Base-by-base conservation (phyloP, 30 jellyfish, hydroid and myxozoan genomes). In the Rhopilema esculentum region DNA sequence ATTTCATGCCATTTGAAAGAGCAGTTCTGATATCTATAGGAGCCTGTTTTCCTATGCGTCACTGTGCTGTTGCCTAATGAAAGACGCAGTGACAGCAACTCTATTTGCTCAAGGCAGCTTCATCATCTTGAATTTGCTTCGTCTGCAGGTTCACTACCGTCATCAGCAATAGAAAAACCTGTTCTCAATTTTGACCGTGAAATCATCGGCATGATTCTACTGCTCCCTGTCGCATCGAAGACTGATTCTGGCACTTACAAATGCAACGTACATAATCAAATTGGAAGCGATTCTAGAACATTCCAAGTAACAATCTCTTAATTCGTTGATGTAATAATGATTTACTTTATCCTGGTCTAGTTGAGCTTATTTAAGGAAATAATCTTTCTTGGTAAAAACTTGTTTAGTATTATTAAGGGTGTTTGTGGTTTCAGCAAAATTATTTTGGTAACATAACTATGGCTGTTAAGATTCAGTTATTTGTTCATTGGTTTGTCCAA, bases 231-330 rank as follows among this genome's bases (percentile, higher is more conserved):
- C 17, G 88, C 84, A 8, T 29, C 84, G 1, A 26, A 84, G 15
- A 26, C 88, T 27, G 77, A 85, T 74, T 79, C 94, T 0, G 94
- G 94, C 51, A 53, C 94, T 62, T 85, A 85, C 62, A 51, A 79
- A 40, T 85, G 94, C 78, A 50, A 27, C 16, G 88, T 68, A 8
- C 75, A 49, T 21, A 85, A 85, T 49, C 75, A 31, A 51, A 29
- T 68, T 32, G 94, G 94, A 15, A 20, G 53, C 25, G 94, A 63
- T 75, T 61, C 94, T 16, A 33, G 71, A 74, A 51, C 84, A 26
- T 57, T 75, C 77, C 77, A 63, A 75, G 78, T 85, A 15, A 85
- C 88, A 29, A 83, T 85, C 23, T 61, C 86, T 0, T 57, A 83
- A 28, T 30, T 6, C 26, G 9, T 40, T 40, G 12, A 40, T 40